Conservation (phyloP, 2,797 vertebrate species). For the Acrossocheilus fasciatus region DNA sequence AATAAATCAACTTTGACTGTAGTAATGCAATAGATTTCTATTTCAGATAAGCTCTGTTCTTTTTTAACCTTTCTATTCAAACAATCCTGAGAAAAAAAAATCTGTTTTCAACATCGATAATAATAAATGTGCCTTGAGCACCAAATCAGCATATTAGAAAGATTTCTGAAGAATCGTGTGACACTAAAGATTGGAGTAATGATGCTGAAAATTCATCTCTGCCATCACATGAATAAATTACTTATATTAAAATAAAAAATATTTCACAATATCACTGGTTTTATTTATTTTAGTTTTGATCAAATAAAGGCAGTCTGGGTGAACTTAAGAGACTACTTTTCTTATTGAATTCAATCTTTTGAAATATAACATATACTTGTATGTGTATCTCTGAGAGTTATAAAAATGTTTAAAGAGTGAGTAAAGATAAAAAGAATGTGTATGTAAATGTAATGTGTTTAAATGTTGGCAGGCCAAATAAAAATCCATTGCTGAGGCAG, state of each 20-base stretch:
- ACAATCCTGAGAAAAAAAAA: background rate
- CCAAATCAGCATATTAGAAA: background rate
- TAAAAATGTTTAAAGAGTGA: background rate
- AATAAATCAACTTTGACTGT: no score
- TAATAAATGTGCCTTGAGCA: background rate
- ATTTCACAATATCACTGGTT: no score
- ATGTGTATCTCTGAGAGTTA: background rate
- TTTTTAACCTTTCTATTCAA: background rate
- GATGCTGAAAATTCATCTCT: background rate
- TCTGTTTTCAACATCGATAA: background rate
- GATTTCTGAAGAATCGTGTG: background rate
- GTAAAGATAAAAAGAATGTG: background rate
- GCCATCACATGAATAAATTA: no score
- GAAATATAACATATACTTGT: background rate
- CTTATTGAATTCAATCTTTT: background rate
- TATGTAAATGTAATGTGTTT: background rate
- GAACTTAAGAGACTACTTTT: background rate
- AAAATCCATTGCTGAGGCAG: background rate
- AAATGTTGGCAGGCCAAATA: background rate
- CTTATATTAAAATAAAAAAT: no score
- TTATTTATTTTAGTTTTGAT: no score
- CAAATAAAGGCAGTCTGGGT: background rate
- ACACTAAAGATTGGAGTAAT: background rate
- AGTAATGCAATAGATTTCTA: no score
- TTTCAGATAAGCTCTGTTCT: no score